Evolutionary conservation across 2,113 vertebrate species (phyloP).

Genomic region (Cyanistes caeruleus): DNA sequence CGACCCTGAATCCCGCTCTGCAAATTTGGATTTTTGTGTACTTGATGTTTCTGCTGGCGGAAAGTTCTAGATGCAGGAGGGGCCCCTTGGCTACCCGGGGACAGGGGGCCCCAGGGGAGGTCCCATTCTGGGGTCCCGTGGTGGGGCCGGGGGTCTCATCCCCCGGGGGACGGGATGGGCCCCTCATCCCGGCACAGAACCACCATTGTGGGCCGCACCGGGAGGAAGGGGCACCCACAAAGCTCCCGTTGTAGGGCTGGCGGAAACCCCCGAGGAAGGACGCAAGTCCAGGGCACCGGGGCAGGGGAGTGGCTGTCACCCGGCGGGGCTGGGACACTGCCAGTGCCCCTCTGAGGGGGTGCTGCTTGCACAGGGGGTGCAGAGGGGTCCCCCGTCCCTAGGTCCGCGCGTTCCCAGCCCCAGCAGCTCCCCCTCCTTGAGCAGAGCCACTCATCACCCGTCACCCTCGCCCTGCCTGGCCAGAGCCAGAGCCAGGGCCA

Average conservation of each 20-base stretch:
- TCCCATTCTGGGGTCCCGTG: not conserved
- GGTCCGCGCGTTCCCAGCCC: not conserved
- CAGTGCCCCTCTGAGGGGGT: not conserved
- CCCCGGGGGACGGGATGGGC: not conserved
- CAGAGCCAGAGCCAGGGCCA: not conserved
- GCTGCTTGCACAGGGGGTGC: not conserved
- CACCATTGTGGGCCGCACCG: not conserved
- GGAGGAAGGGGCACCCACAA: not conserved
- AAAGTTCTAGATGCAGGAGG: constrained; percentile 14
- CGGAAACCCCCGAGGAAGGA: not conserved
- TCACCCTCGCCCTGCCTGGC: constrained; percentile 40
- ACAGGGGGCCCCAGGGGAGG: not conserved
- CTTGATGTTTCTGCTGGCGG: not conserved
- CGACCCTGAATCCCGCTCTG: not conserved
- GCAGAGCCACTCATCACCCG: not conserved
- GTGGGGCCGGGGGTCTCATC: not conserved
- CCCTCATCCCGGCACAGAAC: not conserved
- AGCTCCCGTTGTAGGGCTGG: constrained; percentile 26
- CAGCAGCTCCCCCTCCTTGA: not conserved
- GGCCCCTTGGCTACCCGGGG: not conserved
- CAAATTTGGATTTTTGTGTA: not conserved
- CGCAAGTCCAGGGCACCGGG: not conserved
- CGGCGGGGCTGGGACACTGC: not conserved
- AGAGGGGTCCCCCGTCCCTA: not conserved
- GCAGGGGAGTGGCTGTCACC: not conserved